A percentile compares a stretch with the other conserved stretches of the same genome.
These are phyloP conservation scores for Callinectes sapidus DNA, from an alignment of 2,888 invertebrate genomes.

Conservation along the genomic window DNA sequence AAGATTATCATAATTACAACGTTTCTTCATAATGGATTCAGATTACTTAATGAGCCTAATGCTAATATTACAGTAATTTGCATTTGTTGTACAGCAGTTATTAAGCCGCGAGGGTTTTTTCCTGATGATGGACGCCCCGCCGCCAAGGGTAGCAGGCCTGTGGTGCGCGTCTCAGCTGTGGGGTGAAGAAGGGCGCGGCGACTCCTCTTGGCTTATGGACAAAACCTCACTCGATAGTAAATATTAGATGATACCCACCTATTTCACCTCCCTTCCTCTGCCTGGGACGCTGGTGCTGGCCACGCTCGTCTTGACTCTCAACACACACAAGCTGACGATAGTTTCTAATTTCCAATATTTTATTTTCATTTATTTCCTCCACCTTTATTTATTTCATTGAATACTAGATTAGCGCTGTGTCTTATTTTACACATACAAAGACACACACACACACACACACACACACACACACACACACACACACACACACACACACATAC, in stretches of 20 bases:
- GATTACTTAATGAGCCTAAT: constrained; percentile 66
- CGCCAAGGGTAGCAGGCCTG: constrained; percentile 14
- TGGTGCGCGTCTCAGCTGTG: not conserved
- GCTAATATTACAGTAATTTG: constrained; percentile 63
- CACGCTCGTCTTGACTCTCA: not conserved
- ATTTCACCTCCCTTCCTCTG: not conserved
- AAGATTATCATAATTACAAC: constrained; percentile 66
- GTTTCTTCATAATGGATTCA: constrained; percentile 63
- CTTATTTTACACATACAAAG: too few species aligned
- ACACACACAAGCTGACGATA: not conserved
- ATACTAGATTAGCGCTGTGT: not conserved
- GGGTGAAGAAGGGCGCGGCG: not conserved
- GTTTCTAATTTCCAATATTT: not conserved
- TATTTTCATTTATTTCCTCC: not conserved
- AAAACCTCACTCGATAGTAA: not conserved
- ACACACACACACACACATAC: not conserved
- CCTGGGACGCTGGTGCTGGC: not conserved
- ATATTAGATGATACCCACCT: not conserved
- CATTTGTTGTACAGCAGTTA: constrained; percentile 60
- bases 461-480: not conserved
- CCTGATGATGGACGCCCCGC: not conserved
- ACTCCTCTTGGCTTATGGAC: not conserved
- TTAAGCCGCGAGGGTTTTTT: not conserved
- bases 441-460: not conserved
- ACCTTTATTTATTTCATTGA: not conserved